Evolutionary conservation across 2,888 invertebrate genomes (phyloP).

Genomic region (Sminthurides aquaticus): DNA sequence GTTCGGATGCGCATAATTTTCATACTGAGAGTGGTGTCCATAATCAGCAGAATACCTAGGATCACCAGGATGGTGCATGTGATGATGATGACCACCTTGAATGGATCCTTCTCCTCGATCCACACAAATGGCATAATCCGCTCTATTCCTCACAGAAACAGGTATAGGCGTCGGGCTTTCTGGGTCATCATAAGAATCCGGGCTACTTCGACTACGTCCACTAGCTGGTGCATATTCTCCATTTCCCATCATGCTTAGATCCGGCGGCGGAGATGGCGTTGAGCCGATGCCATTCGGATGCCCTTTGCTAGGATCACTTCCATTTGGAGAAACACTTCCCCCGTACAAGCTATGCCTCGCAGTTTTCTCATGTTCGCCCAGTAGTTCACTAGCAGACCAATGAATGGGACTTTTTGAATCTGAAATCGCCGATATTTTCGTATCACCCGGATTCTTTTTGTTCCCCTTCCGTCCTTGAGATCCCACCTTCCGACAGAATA

Average conservation of each 20-base stretch:
- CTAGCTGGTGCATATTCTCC: constrained; percentile 24
- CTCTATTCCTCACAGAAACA: constrained; percentile 36
- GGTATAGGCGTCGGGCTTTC: constrained; percentile 41
- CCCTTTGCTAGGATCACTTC: constrained; percentile 27
- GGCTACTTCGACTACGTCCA: constrained; percentile 37
- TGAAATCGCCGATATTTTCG: constrained; percentile 41
- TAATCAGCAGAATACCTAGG: background rate
- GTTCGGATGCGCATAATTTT: constrained; percentile 21
- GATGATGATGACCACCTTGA: constrained; percentile 21
- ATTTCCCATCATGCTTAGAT: constrained; percentile 7
- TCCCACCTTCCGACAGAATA: constrained; percentile 38
- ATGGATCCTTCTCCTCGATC: constrained; percentile 26
- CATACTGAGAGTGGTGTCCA: constrained; percentile 18
- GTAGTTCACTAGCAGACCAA: constrained; percentile 56
- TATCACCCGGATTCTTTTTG: constrained; percentile 37
- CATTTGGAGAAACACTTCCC: constrained; percentile 34
- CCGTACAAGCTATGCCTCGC: constrained; percentile 50
- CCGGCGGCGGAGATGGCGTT: background rate
- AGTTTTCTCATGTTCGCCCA: constrained; percentile 54
- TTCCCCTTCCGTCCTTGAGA: constrained; percentile 32
- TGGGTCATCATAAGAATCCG: constrained; percentile 42
- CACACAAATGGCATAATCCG: constrained; percentile 38
- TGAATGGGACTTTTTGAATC: constrained; percentile 43
- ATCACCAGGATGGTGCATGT: constrained; percentile 1
- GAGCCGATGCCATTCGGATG: constrained; percentile 18